phyloP scores from a whole-genome alignment of 1,140 invertebrate genomes.

The Luehdorfia chinensis region DNA sequence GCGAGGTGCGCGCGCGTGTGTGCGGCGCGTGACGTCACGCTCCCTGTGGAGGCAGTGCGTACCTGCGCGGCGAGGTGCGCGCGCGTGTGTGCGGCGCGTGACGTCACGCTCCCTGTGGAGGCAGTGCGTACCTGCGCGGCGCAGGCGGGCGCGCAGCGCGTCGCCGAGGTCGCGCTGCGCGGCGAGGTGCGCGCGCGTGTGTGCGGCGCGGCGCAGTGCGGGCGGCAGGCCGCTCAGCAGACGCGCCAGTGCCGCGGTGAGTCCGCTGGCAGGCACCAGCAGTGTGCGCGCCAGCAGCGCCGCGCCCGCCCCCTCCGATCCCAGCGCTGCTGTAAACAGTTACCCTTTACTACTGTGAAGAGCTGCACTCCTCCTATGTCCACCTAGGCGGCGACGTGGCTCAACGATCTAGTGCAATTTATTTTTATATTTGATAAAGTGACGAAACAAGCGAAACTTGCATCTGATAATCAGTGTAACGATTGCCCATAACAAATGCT shows the following conservation, averaged over 20 bases:
- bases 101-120: no score
- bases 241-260: constrained; percentile 33
- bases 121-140: not conserved
- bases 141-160: constrained; percentile 24
- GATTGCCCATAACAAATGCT: no score
- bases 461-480: no score
- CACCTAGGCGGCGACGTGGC: no score
- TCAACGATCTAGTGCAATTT: no score
- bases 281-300: constrained; percentile 34
- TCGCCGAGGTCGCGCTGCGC: constrained; percentile 30
- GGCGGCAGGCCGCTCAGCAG: constrained; percentile 29
- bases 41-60: not conserved
- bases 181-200: constrained; percentile 21
- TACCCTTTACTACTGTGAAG: not conserved
- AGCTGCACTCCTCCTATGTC: no score
- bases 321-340: not conserved
- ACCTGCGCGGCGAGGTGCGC: constrained; percentile 19
- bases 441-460: no score
- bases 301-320: constrained; percentile 2
- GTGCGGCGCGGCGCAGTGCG: constrained; percentile 15
- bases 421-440: no score
- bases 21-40: no score
- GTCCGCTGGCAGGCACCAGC: constrained; percentile 21
- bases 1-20: no score
- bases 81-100: no score